A percentile compares a stretch with the other conserved stretches of the same genome.
These are phyloP conservation scores for Danio albolineatus DNA, from an alignment of 2,797 vertebrate species.

Conservation along the genomic window DNA sequence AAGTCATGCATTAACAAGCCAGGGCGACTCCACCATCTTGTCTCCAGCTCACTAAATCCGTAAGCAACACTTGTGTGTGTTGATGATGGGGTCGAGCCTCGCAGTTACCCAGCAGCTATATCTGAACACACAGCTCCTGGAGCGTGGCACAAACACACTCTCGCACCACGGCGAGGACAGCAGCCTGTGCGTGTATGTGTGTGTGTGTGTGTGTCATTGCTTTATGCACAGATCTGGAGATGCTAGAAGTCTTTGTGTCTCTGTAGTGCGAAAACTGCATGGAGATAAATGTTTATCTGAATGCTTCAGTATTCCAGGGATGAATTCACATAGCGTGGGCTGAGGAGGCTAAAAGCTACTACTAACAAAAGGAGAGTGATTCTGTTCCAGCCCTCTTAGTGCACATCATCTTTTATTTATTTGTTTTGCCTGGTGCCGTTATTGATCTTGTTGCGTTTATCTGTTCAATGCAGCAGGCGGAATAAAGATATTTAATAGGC, in stretches of 20 bases:
- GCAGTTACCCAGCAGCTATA: conserved; percentile 55
- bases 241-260: conserved; percentile 43
- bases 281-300: conserved; percentile 56
- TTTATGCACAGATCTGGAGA: conserved; percentile 38
- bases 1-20: conserved; percentile 48
- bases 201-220: background rate
- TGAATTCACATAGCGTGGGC: conserved; percentile 56
- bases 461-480: conserved; percentile 68
- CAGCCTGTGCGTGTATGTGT: background rate
- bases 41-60: conserved; percentile 29
- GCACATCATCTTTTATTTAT: conserved; percentile 78
- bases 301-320: conserved; percentile 55
- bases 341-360: conserved; percentile 59
- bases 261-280: conserved; percentile 38
- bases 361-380: conserved; percentile 68
- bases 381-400: conserved; percentile 55
- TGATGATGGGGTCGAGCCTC: conserved; percentile 39
- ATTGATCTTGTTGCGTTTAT: conserved; percentile 80
- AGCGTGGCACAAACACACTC: conserved; percentile 53
- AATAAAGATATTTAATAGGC: conserved; percentile 76
- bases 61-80: conserved; percentile 43
- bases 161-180: conserved; percentile 11
- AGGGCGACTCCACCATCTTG: conserved; percentile 40
- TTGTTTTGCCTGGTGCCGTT: conserved; percentile 77
- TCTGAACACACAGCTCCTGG: conserved; percentile 44